Evolutionary conservation across 2,888 invertebrate species (phyloP), one percentile per base, ranked within the genome.

Genomic region (Petrolisthes manimaculis): DNA sequence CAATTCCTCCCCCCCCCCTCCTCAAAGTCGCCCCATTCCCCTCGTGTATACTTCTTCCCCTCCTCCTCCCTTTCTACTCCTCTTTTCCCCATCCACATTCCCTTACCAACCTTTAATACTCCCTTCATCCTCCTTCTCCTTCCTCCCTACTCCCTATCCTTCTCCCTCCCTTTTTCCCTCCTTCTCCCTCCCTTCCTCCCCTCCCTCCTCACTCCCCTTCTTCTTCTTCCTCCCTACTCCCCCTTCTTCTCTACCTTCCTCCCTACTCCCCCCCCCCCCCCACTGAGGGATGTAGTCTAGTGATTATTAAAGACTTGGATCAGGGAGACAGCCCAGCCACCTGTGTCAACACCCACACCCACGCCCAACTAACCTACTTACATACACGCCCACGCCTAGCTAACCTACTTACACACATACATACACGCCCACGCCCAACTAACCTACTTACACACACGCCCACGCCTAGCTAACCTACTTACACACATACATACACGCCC

Each of bases 251-350:
- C 37, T 2, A 1, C 37, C 37, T 37, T 37, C 37, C 37, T 18
- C 18, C 61, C 18, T 18, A 12, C 61, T 61, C 61, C 18, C 61
- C 18, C 61, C 18, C 18, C 61, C 18, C 12, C 61, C 61, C 9
- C 12, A 9, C 18, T 12, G 1, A 9, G 12, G 18, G 61, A 61
- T 18, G 61, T 61, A 9, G 61, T 18, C 61, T 12, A 61, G 61
- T 9, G 3, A 61, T 61, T 18, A 61, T 61, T 61, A 61, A 61
- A 61, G 61, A 61, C 61, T 61, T 61, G 61, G 61, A 61, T 61
- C 9, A 61, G 61, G 61, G 61, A 61, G 77, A 77, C 77, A 77
- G 77, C 77, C 51, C 8, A 37, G 12, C 37, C 77, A 77, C 77
- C 21, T 24, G 37, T 4, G 51, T 24, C 77, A 77, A 37, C 24